Conservation (phyloP, 37 sponge, comb jelly and placozoan species). For the Oopsacas minuta region DNA sequence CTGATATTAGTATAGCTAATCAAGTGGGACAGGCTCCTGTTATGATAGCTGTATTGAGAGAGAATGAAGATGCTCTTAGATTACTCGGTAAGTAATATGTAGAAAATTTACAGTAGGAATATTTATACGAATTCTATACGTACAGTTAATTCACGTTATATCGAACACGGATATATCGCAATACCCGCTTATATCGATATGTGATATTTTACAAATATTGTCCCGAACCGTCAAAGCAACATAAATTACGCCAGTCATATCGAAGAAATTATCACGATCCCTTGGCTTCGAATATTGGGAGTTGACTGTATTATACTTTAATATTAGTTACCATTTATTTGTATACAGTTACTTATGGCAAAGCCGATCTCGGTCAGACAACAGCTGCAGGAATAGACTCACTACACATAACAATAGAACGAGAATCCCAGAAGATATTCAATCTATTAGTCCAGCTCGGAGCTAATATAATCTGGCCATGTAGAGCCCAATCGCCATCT, state of each 20-base stretch:
- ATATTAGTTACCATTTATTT: not conserved
- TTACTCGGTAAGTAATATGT: conserved; percentile 28
- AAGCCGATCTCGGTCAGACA: not conserved
- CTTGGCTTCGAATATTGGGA: too few relatives aligned
- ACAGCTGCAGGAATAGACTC: not conserved
- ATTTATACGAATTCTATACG: too few relatives aligned
- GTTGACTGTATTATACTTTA: not conserved
- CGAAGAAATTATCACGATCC: too few relatives aligned
- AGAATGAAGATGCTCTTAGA: conserved; percentile 45
- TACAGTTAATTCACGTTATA: too few relatives aligned
- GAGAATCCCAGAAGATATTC: not conserved
- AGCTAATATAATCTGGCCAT: not conserved
- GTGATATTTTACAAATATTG: too few relatives aligned
- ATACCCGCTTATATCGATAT: too few relatives aligned
- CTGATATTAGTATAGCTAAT: conserved; percentile 64
- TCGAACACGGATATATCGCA: too few relatives aligned
- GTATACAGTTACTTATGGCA: not conserved
- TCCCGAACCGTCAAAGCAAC: too few relatives aligned
- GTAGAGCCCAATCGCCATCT: not conserved
- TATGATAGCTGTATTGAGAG: conserved; percentile 62
- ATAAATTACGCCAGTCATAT: too few relatives aligned
- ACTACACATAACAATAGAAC: conserved; percentile 11
- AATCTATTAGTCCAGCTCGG: not conserved
- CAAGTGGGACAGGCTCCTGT: conserved; percentile 73
- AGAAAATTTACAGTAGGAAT: too few relatives aligned